A percentile compares a stretch with the other conserved stretches of the same genome.
Evolutionary conservation across 1,140 invertebrate species (phyloP).

Genomic region (Dinoponera quadriceps): DNA sequence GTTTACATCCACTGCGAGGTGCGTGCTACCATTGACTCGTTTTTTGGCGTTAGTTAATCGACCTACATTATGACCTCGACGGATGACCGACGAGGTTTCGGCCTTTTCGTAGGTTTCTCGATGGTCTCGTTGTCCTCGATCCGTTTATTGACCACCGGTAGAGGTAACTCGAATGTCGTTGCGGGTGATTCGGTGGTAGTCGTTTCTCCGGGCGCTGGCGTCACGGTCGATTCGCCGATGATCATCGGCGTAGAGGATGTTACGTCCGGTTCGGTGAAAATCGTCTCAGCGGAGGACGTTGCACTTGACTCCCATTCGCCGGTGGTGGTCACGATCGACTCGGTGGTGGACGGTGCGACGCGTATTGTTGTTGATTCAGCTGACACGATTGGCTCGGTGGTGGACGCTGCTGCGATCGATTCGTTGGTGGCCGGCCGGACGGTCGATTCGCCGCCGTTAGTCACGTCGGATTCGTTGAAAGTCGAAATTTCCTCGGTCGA

Average conservation of each 20-base stretch:
- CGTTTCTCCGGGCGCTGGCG: neutral
- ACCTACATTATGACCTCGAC: slow-evolving; percentile 65
- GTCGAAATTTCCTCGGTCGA: neutral
- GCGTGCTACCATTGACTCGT: too few species aligned
- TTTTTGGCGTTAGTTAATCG: too few species aligned
- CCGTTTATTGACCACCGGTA: slow-evolving; percentile 23
- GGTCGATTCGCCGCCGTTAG: slow-evolving; percentile 17
- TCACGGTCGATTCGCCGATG: slow-evolving; percentile 1
- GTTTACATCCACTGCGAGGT: too few species aligned
- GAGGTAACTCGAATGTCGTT: slow-evolving; percentile 7
- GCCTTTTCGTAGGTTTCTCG: neutral
- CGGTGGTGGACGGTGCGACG: neutral
- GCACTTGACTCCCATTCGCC: too few species aligned
- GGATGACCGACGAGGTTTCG: slow-evolving; percentile 45
- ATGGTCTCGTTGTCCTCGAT: slow-evolving; percentile 50
- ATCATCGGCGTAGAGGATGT: neutral
- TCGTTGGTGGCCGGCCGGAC: neutral
- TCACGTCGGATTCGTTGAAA: slow-evolving; percentile 5
- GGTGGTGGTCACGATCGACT: neutral
- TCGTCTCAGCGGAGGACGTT: neutral
- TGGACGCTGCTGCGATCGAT: neutral
- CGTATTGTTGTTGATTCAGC: too few species aligned
- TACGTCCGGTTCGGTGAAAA: neutral
- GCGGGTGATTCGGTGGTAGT: neutral
- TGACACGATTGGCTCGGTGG: neutral